These are phyloP conservation scores for Enteromius radiatus DNA, from an alignment of 2,797 vertebrate genomes.

Conservation along the genomic window DNA sequence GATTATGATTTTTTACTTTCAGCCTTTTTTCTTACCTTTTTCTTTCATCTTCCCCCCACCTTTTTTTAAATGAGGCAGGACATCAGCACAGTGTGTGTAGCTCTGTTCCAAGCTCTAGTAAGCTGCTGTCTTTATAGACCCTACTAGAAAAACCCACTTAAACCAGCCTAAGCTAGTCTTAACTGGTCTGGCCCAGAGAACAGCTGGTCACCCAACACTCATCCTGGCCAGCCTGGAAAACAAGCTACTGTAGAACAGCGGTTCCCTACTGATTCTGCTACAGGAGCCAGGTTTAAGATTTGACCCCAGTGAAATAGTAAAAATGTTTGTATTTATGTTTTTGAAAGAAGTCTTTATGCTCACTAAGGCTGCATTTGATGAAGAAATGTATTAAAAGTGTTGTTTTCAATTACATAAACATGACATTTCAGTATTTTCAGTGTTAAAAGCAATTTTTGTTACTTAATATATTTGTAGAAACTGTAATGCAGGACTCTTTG, in stretches of 20 bases:
- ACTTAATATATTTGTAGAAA: not conserved
- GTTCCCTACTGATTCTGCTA: not conserved
- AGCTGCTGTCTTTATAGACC: not conserved
- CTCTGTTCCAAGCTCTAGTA: not conserved
- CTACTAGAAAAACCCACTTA: not conserved
- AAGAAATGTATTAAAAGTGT: not conserved
- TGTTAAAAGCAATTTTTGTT: not conserved
- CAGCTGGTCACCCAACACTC: not conserved
- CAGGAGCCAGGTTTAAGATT: not conserved
- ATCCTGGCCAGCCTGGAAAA: not conserved
- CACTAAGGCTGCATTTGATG: not conserved
- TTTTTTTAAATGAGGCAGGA: not conserved
- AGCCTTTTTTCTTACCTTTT: not conserved
- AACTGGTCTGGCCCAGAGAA: not conserved
- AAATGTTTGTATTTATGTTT: not conserved
- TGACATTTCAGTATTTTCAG: not conserved
- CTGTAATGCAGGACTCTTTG: not conserved
- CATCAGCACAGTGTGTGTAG: not conserved
- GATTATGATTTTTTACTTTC: not conserved
- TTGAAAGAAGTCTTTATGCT: not conserved
- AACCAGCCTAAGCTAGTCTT: not conserved
- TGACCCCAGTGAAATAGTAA: not conserved
- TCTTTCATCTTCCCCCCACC: not conserved
- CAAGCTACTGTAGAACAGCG: not conserved
- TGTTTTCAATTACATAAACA: not conserved